Base-by-base conservation (phyloP, 2,113 vertebrate genomes). In the Rhinoptilus africanus region DNA sequence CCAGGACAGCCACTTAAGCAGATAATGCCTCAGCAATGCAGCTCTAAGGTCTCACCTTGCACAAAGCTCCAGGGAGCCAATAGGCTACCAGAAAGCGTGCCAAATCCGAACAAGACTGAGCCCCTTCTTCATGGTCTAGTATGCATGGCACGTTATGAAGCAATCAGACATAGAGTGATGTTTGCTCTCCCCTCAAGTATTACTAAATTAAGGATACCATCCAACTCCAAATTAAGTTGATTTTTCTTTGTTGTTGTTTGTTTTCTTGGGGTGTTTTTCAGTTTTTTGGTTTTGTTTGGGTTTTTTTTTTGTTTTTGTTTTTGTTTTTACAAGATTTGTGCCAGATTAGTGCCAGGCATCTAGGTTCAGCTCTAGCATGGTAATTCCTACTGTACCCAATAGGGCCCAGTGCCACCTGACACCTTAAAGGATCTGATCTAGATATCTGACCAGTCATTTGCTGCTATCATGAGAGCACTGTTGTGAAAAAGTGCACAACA, bases 111-210 rank as follows among this genome's bases (percentile, higher is more conserved):
- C 39, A 73, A 57, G 54, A 53, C 30, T 8, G 20, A 73, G 35
- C 7, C 24, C 35, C n/a, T 54, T 72, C 50, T 35, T 71, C 71
- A 48, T 35, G 50, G 35, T 64, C 77, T 69, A 50, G 28, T 16
- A 76, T 14, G 32, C 34, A 43, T 1, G 11, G 37, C n/a, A 79
- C 0, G 0, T 32, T 39, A 60, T 2, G 11, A 69, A 94, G 62
- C 3, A 0, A 71, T 51, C 22, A 23, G 72, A 39, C 5, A 0
- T 2, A 24, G 8, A 21, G 20, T 54, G 28, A 28, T 57, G 20
- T 50, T 59, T 45, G 76, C 21, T 83, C 19, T 83, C 71, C 35
- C 59, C 34, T 24, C 35, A 71, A 8, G 8, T 47, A 91, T 50
- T 71, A 69, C 51, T 35, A 83, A 64, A 43, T 57, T 78, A 83